Evolutionary conservation across 2,888 invertebrate species (phyloP).

Genomic region (Gortyna flavago): DNA sequence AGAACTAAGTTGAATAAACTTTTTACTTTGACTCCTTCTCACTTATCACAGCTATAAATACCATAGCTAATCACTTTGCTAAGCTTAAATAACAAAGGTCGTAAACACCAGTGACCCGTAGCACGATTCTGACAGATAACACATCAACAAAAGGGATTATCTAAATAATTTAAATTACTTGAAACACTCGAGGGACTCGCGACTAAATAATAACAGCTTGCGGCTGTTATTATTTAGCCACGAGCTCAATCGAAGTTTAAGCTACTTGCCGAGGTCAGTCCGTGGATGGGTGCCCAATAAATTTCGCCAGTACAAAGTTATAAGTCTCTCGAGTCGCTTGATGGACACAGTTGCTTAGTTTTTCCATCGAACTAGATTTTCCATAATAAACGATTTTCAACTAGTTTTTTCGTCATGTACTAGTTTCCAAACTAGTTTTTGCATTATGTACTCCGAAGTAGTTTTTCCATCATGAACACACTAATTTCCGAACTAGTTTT

Average conservation of each 20-base stretch:
- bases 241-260: too few species aligned
- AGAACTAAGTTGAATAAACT: constrained; percentile 31
- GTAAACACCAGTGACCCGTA: constrained; percentile 2
- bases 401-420: not conserved
- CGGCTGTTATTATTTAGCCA: too few species aligned
- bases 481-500: not conserved
- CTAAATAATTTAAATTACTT: not conserved
- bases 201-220: too few species aligned
- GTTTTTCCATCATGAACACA: not conserved
- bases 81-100: constrained; percentile 2
- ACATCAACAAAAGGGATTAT: constrained; percentile 1
- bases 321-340: not conserved
- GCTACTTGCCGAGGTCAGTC: too few species aligned
- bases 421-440: not conserved
- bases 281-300: too few species aligned
- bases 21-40: constrained; percentile 27
- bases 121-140: not conserved
- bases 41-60: constrained; percentile 11
- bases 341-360: not conserved
- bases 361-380: not conserved
- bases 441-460: not conserved
- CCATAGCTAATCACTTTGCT: constrained; percentile 2
- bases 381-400: not conserved
- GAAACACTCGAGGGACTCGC: too few species aligned
- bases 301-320: not conserved